A percentile compares a stretch with the other conserved stretches of the same genome.
phyloP scores from a whole-genome alignment of 2,113 vertebrate genomes.

The Mystacornis crossleyi region DNA sequence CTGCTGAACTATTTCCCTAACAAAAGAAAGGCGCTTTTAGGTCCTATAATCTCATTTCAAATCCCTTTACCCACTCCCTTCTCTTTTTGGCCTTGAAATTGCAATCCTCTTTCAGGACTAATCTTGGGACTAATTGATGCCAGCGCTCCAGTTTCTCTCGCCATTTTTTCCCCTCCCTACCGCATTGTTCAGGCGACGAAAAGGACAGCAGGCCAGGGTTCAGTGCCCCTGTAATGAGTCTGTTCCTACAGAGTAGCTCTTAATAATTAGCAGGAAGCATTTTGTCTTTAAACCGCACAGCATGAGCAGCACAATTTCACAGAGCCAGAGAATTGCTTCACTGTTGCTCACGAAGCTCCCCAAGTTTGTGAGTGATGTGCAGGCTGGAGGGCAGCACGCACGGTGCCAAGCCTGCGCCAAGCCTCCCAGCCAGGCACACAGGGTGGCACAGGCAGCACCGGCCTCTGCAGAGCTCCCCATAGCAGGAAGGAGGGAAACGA shows the following conservation, averaged over 20 bases:
- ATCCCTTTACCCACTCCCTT: constrained; percentile 80
- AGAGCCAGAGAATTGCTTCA: constrained; percentile 11
- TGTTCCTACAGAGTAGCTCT: constrained; percentile 65
- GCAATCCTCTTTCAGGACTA: constrained; percentile 83
- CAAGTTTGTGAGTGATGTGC: not conserved
- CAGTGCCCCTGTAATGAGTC: constrained; percentile 39
- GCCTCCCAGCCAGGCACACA: not conserved
- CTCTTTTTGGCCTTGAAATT: constrained; percentile 76
- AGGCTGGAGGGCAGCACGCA: not conserved
- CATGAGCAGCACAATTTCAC: constrained; percentile 46
- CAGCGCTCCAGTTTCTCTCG: constrained; percentile 40
- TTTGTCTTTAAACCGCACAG: constrained; percentile 73
- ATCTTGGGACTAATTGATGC: constrained; percentile 76
- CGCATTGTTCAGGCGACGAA: constrained; percentile 36
- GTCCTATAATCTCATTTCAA: constrained; percentile 84
- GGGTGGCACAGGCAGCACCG: rapidly evolving
- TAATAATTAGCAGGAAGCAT: constrained; percentile 78
- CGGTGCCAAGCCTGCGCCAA: rapidly evolving
- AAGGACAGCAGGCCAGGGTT: constrained; percentile 47
- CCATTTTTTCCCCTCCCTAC: not conserved
- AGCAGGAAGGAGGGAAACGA: not conserved
- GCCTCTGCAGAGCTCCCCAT: not conserved
- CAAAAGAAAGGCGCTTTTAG: constrained; percentile 78
- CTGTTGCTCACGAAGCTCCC: not conserved
- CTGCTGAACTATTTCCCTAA: constrained; percentile 74